These are phyloP conservation scores for Bubo scandiacus DNA, from an alignment of 2,113 vertebrate genomes.

Conservation along the genomic window DNA sequence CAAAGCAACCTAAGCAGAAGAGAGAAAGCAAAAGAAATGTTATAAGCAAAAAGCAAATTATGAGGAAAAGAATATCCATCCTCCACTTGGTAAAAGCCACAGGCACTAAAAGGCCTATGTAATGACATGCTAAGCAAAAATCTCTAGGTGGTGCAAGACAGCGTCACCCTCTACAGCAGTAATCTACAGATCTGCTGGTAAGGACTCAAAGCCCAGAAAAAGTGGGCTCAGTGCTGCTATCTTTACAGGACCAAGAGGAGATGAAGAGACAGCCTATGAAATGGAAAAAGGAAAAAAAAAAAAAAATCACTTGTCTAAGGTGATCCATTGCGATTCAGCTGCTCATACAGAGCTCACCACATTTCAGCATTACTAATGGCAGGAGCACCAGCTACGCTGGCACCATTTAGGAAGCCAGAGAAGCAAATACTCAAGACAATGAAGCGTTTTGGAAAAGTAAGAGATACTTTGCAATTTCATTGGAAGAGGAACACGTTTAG, in stretches of 20 bases:
- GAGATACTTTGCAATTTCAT: neutral
- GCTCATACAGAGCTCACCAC: neutral
- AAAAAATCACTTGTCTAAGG: conserved; percentile 19
- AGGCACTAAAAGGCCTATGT: neutral
- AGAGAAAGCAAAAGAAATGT: conserved; percentile 10
- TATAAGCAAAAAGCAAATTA: conserved; percentile 33
- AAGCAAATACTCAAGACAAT: neutral
- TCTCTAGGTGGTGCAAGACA: conserved; percentile 39
- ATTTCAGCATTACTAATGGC: neutral
- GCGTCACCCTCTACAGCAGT: conserved; percentile 29
- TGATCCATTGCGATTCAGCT: neutral
- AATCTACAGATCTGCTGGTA: conserved; percentile 26
- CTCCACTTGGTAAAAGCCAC: conserved; percentile 10
- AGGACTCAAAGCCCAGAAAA: conserved; percentile 19
- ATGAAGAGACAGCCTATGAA: conserved; percentile 15
- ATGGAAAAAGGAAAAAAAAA: conserved; percentile 20
- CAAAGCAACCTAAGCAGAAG: conserved; percentile 89
- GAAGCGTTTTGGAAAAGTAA: neutral
- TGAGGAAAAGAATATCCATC: neutral
- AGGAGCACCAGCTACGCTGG: neutral
- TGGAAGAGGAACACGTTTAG: neutral
- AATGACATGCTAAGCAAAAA: conserved; percentile 45
- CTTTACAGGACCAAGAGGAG: conserved; percentile 14
- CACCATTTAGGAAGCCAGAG: neutral
- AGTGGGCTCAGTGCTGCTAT: conserved; percentile 5